Conservation (phyloP, 2,888 invertebrate genomes). For the Lycophotia porphyrea region DNA sequence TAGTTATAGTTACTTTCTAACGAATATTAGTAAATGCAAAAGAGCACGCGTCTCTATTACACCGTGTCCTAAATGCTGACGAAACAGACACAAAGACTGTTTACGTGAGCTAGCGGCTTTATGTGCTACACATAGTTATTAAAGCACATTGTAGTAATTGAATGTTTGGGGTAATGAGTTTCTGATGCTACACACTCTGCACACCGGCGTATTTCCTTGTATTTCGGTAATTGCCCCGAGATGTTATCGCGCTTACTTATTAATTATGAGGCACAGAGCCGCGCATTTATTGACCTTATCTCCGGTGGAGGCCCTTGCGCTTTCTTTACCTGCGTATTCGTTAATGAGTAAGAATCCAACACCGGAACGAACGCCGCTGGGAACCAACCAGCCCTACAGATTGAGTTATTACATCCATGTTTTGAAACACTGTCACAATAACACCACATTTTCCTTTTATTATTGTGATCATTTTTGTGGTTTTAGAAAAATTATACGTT, state of each 20-base stretch:
- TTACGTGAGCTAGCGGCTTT: conserved; percentile 22
- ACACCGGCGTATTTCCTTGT: conserved; percentile 70
- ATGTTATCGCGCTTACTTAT: conserved; percentile 83
- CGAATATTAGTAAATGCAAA: neutral
- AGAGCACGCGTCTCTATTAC: conserved; percentile 8
- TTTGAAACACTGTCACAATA: conserved; percentile 60
- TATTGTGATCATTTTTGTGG: conserved; percentile 64
- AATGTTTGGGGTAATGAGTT: conserved; percentile 77
- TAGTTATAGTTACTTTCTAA: conserved; percentile 11
- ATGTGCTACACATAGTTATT: conserved; percentile 63
- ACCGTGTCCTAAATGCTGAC: conserved; percentile 22
- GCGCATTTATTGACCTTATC: conserved; percentile 89
- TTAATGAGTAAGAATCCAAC: conserved; percentile 81
- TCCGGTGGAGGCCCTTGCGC: conserved; percentile 84
- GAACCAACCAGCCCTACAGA: conserved; percentile 67
- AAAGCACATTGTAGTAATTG: conserved; percentile 75
- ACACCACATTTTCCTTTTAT: conserved; percentile 64
- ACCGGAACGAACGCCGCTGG: conserved; percentile 79
- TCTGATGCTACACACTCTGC: conserved; percentile 72
- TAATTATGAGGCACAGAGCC: conserved; percentile 84
- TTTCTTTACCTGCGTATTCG: conserved; percentile 80
- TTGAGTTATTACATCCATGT: conserved; percentile 64
- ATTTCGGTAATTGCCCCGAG: conserved; percentile 84
- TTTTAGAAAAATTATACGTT: conserved; percentile 61
- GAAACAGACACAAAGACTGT: conserved; percentile 33